These are phyloP conservation scores for Bucorvus abyssinicus DNA, from an alignment of 2,797 vertebrate genomes.

Conservation along the genomic window DNA sequence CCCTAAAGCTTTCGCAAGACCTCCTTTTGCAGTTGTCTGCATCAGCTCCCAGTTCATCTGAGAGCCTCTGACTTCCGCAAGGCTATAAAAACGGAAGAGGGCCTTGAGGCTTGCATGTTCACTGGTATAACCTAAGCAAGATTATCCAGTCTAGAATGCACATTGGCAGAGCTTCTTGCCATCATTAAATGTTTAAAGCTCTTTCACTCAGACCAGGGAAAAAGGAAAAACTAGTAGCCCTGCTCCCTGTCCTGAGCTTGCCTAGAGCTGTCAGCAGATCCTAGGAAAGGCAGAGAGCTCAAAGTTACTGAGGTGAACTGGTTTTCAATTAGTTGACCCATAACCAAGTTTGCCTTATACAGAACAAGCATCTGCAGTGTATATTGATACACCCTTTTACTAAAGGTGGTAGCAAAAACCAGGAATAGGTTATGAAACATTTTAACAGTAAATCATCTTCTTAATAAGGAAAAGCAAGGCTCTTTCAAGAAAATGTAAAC, in stretches of 20 bases:
- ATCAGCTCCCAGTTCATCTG: not conserved
- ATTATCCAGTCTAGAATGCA: not conserved
- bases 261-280: not conserved
- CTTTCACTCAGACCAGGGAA: not conserved
- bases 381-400: not conserved
- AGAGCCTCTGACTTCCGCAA: not conserved
- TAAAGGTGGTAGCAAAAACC: not conserved
- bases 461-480: not conserved
- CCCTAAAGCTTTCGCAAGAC: not conserved
- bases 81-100: not conserved
- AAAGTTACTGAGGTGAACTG: not conserved
- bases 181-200: not conserved
- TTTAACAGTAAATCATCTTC: not conserved
- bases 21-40: not conserved
- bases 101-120: rapidly evolving
- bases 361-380: not conserved
- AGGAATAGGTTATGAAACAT: not conserved
- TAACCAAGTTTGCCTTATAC: not conserved
- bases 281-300: not conserved
- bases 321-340: not conserved
- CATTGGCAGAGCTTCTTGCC: not conserved
- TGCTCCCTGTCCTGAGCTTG: not conserved
- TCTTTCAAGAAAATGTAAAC: not conserved
- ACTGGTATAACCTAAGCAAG: not conserved
- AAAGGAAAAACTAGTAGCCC: not conserved